Evolutionary conservation across 1,140 invertebrate species (phyloP).

Genomic region (Papilio xuthus): DNA sequence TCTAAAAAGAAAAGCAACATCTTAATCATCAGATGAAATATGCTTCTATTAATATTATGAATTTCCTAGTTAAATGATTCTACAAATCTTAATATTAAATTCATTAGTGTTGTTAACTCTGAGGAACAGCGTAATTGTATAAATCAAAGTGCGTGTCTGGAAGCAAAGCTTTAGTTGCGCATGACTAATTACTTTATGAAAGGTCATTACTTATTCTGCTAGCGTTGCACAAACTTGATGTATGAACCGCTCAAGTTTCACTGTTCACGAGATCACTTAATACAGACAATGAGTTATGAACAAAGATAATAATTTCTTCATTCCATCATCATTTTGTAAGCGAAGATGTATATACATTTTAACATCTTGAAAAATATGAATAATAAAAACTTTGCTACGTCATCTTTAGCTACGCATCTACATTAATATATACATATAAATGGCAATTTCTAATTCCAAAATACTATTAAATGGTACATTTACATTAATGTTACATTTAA

Average conservation of each 20-base stretch:
- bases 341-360: not conserved
- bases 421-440: too few species aligned
- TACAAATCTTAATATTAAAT: not conserved
- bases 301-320: not conserved
- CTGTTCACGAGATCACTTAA: not conserved
- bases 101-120: not conserved
- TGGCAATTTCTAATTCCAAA: too few species aligned
- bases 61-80: not conserved
- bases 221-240: not conserved
- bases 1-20: not conserved
- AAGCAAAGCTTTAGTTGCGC: conserved; percentile 6
- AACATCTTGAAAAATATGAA: not conserved
- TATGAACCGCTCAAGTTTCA: conserved; percentile 10
- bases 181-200: conserved; percentile 20
- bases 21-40: not conserved
- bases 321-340: not conserved
- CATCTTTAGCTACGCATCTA: too few species aligned
- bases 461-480: too few species aligned
- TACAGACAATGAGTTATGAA: not conserved
- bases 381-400: not conserved
- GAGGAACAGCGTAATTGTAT: not conserved
- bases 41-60: not conserved
- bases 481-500: too few species aligned
- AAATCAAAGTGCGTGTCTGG: conserved; percentile 9
- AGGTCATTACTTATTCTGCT: conserved; percentile 17